Base-by-base conservation (phyloP, 2,888 invertebrate genomes). In the Sarcophaga carnaria region DNA sequence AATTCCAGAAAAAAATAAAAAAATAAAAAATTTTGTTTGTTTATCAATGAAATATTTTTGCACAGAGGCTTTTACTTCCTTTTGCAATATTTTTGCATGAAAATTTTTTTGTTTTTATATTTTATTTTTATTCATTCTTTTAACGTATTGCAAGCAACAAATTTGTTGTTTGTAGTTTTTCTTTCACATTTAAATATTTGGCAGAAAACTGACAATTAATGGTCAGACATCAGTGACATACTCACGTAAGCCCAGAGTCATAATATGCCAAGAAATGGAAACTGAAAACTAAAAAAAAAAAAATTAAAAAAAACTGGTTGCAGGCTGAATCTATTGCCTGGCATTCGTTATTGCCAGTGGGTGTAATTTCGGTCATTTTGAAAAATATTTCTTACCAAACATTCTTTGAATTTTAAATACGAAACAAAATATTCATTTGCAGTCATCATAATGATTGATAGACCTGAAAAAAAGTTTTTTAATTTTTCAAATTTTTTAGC, bases 161-260 rank as follows among this genome's bases (percentile, higher is more conserved):
- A 37, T 49, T 14, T 49, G 11, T 8, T 27, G 6, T 70, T 54
- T 54, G 14, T 70, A 49, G 3, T 47, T 69, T 11, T 67, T 64
- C 20, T 64, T 25, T 0, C 14, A 59, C n/a, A 66, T 25, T 0
- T 17, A 59, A 77, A 59, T 54, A 66, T 77, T 84, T 84, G 69
- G 64, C 64, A 45, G 59, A 60, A 72, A 67, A 14, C 45, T 76
- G 49, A 47, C 70, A 64, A 22, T 20, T 72, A 66, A 62, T 80
- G 64, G 47, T 76, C 75, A 84, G 84, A 84, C 84, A 84, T 66
- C 84, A 80, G 71, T 76, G 84, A 71, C 76, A 80, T 49, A 71
- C 76, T 71, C 84, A 80, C 76, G 80, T 80, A 66, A 71, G 80
- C 80, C 60, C 49, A 60, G 17, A 80, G 71, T 80, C 80, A 84